Evolutionary conservation across 2,113 vertebrate species (phyloP), one percentile per base, ranked within the genome.

Genomic region (Chelonoidis abingdonii): DNA sequence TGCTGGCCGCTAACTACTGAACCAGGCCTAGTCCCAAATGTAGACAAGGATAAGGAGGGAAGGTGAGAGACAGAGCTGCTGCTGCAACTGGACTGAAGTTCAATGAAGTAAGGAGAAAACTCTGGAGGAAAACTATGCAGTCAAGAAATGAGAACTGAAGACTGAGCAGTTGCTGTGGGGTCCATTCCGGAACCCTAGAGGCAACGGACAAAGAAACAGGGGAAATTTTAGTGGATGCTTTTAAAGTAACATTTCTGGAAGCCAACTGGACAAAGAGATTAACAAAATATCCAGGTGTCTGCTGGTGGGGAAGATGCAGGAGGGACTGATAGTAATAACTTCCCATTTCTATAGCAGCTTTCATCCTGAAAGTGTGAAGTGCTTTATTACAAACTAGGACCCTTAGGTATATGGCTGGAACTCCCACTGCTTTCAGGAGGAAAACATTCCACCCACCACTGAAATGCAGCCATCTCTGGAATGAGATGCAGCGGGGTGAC

Each of bases 261-360:
- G 81, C 14, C 87, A 24, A 78, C 44, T 0, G 0, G 21, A 54
- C 6, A 5, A 78, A 1, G 17, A 27, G 41, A 76, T 5, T 6
- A 75, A 13, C 50, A 47, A 38, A 80, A 5, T 44, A 44, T 31
- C 19, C 14, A n/a, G 25, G 4, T 25, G 65, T 69, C 85, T 80
- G 56, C 27, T 21, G 85, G 22, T 0, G 0, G 12, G 29, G 35
- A 31, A 54, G 75, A 90, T 76, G 94, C 88, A 0, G 0, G 10
- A 87, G n/a, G 41, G 75, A 86, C 86, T 90, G 82, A 13, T 1
- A 35, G 11, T 16, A 49, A 7, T 22, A 24, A 88, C 24, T 87
- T 31, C 8, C 87, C 72, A 17, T 1, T 75, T 65, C 38, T 75
- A 0, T 1, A 6, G 6, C 5, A 79, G 65, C 49, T 81, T 53